These are phyloP conservation scores for Hippocampus comes DNA, from an alignment of 2,113 vertebrate genomes.

Conservation along the genomic window DNA sequence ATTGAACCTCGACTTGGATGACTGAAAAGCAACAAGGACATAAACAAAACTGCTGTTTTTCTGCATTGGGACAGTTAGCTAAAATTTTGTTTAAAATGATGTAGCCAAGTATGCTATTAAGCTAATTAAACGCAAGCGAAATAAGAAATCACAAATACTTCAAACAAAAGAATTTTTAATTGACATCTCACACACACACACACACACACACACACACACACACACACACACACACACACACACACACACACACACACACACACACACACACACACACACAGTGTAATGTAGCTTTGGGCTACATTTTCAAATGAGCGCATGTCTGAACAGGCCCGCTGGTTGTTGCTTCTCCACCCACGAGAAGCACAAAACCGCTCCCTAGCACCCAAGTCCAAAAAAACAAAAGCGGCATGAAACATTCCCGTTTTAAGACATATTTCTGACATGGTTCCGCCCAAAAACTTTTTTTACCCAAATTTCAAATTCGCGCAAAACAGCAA, in stretches of 20 bases:
- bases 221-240: conserved; percentile 17
- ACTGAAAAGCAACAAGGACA: no score
- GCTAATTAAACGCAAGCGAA: no score
- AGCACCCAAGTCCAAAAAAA: neutral
- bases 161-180: no score
- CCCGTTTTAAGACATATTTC: neutral
- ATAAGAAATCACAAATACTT: no score
- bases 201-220: conserved; percentile 9
- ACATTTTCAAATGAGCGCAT: conserved; percentile 35
- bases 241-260: no score
- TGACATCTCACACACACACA: no score
- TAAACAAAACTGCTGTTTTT: no score
- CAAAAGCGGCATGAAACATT: neutral
- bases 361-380: conserved; percentile 14
- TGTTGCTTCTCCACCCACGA: neutral
- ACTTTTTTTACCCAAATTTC: neutral
- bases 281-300: conserved; percentile 33
- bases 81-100: no score
- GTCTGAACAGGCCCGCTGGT: conserved; percentile 45
- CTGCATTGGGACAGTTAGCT: no score
- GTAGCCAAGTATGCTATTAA: no score
- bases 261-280: neutral
- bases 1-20: no score
- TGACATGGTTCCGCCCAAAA: neutral
- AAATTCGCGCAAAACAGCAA: no score